A percentile compares a stretch with the other conserved stretches of the same genome.
These are phyloP conservation scores for Atractosteus spatula DNA, from an alignment of 2,113 vertebrate genomes.

Conservation along the genomic window DNA sequence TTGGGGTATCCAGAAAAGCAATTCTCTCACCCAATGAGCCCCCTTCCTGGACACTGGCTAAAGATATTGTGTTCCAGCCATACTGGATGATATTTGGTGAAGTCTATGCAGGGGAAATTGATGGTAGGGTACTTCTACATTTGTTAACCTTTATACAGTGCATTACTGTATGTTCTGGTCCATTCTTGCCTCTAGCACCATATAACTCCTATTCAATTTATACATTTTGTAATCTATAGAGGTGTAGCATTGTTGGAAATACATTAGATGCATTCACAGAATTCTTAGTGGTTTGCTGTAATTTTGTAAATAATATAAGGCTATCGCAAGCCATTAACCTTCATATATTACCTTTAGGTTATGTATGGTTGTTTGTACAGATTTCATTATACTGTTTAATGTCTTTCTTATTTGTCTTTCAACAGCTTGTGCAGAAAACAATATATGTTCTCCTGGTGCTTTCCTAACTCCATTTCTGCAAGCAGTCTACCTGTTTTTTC, in stretches of 20 bases:
- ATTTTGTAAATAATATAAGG: too few species aligned
- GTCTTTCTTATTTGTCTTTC: constrained; percentile 22
- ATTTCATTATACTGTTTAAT: too few species aligned
- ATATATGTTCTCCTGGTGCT: constrained; percentile 78
- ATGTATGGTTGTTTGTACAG: too few species aligned
- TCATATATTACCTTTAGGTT: too few species aligned
- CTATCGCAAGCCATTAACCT: too few species aligned
- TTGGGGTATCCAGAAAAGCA: constrained; percentile 89
- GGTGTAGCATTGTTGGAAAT: too few species aligned
- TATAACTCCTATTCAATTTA: too few species aligned
- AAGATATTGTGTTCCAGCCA: constrained; percentile 88
- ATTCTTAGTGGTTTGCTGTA: too few species aligned
- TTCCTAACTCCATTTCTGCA: constrained; percentile 88
- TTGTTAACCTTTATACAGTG: background rate
- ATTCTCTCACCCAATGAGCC: constrained; percentile 84
- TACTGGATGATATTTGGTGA: constrained; percentile 99
- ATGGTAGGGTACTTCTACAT: constrained; percentile 63
- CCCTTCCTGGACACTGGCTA: constrained; percentile 84
- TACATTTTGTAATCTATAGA: too few species aligned
- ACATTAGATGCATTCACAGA: too few species aligned
- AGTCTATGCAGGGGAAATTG: constrained; percentile 86
- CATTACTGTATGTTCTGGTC: constrained; percentile 20
- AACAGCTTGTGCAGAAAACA: constrained; percentile 68
- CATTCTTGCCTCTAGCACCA: too few species aligned
- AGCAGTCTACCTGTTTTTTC: constrained; percentile 94